These are phyloP conservation scores for Pelecanoides urinatrix DNA, from an alignment of 2,113 vertebrate species.

Conservation along the genomic window DNA sequence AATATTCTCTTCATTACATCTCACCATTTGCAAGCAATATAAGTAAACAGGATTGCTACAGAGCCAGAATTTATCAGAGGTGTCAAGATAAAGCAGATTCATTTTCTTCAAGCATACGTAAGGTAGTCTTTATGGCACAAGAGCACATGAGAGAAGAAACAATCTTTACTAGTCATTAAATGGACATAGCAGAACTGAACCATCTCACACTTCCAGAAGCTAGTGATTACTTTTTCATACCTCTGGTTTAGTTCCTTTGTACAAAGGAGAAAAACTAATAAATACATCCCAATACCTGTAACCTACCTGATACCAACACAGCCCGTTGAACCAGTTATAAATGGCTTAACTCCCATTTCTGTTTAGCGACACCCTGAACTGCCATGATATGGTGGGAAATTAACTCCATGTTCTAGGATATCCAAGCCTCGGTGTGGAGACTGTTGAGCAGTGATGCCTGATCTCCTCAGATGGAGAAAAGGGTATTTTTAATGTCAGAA, in stretches of 20 bases:
- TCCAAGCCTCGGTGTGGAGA: neutral
- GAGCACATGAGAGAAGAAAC: neutral
- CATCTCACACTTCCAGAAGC: neutral
- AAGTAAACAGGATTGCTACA: neutral
- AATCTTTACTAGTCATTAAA: neutral
- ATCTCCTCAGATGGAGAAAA: neutral
- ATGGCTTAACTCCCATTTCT: neutral
- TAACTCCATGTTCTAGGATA: neutral
- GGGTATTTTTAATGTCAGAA: neutral
- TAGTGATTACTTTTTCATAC: neutral
- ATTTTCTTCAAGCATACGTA: neutral
- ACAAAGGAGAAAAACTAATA: neutral
- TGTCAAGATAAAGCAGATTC: neutral
- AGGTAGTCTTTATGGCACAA: neutral
- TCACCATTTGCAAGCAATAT: neutral
- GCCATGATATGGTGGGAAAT: neutral
- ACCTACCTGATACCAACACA: neutral
- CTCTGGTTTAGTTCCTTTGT: neutral
- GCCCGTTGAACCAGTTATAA: neutral
- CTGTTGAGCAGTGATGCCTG: neutral
- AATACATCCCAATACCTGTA: neutral
- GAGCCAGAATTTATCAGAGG: neutral
- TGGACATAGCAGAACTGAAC: neutral
- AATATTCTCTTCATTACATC: neutral
- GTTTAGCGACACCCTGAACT: neutral